Evolutionary conservation across 2,113 vertebrate genomes (phyloP), one percentile per base, ranked within the genome.

Genomic region (Toxotes chatareus): DNA sequence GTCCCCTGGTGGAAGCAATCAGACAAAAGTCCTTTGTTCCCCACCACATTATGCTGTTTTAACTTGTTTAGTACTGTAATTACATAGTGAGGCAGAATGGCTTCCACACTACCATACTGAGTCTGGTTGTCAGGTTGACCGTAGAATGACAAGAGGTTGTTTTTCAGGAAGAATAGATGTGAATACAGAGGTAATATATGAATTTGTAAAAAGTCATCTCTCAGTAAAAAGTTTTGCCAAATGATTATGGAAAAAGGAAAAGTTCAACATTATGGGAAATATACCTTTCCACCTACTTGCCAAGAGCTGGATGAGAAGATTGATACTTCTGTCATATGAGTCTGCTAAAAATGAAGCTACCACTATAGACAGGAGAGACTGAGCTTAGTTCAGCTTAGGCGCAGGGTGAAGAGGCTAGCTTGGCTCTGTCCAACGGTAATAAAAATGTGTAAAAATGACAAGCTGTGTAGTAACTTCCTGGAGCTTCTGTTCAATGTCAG

Each of bases 1-100:
- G 85, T 78, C 81, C 80, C 80, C 90, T 21, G 77, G 60, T 86
- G 82, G 86, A 91, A 84, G 57, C 69, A 83, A 87, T 92, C 80
- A 87, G 19, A 55, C 27, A 60, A 76, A 80, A 56, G 46, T 42
- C 34, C 59, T 76, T 83, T 79, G 81, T 90, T 89, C 40, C 42
- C 79, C 21, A 32, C 76, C 70, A 67, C 66, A 88, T 84, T 80
- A 69, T 62, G 83, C 76, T 51, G 60, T 72, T 85, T 76, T 65
- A 67, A 87, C 57, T 72, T 79, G 81, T 88, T 87, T 60, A 53
- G 78, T 38, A 49, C 64, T 80, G 77, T 84, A 85, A 89, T 91
- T 74, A 62, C 32, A 12, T 60, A 86, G 68, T 38, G 68, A 23
- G 76, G 53, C 72, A 73, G 62, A 79, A 57, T 89, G 75, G 62